phyloP scores from a whole-genome alignment of 2,797 vertebrate genomes.

The Sebastes elongatus region DNA sequence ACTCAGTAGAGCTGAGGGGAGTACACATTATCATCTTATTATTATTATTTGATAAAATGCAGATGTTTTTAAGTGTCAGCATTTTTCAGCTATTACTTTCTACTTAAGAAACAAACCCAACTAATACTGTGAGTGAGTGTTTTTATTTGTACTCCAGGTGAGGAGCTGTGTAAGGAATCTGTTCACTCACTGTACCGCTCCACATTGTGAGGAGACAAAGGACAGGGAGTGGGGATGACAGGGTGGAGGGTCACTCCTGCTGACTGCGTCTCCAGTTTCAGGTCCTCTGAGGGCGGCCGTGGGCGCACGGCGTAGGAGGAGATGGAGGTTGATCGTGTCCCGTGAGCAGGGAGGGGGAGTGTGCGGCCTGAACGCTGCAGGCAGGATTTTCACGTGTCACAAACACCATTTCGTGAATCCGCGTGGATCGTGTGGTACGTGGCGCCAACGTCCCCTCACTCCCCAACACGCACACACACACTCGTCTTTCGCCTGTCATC shows the following conservation, averaged over 20 bases:
- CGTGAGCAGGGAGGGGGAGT: neutral
- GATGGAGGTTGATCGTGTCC: conserved; percentile 29
- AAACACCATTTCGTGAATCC: conserved; percentile 8
- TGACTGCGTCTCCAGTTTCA: conserved; percentile 65
- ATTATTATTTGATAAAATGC: neutral
- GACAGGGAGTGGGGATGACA: conserved; percentile 53
- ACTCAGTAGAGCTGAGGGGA: neutral
- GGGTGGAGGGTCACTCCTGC: conserved; percentile 46
- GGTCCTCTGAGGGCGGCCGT: conserved; percentile 48
- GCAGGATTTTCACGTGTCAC: conserved; percentile 39
- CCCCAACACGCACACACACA: neutral
- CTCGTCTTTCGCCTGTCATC: conserved; percentile 46
- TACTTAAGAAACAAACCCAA: neutral
- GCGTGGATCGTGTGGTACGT: conserved; percentile 21
- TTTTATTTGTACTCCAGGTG: neutral
- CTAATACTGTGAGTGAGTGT: neutral
- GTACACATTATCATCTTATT: neutral
- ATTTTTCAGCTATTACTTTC: neutral
- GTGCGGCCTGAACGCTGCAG: neutral
- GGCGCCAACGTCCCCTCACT: conserved; percentile 3
- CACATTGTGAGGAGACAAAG: conserved; percentile 72
- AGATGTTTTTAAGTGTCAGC: neutral
- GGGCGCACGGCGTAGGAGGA: conserved; percentile 42
- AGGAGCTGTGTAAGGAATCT: conserved; percentile 43
- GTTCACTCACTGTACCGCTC: conserved; percentile 45